Evolutionary conservation across 92 coral and sea anemone genomes (phyloP).

Genomic region (Heteractis magnifica): DNA sequence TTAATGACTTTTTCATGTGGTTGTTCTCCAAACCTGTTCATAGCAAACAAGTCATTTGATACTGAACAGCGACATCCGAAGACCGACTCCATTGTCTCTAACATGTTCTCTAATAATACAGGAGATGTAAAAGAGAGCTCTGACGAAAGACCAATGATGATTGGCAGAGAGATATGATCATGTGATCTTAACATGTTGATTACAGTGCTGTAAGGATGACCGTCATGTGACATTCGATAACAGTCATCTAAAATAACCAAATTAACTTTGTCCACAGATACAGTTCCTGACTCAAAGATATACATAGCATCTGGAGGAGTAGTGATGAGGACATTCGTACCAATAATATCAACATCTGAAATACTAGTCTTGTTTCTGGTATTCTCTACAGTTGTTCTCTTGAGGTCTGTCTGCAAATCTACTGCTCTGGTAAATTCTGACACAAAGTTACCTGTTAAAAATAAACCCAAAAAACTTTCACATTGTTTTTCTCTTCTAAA

Average conservation of each 20-base stretch:
- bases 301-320: constrained; percentile 7
- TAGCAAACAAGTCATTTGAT: constrained; percentile 77
- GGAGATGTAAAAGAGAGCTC: constrained; percentile 33
- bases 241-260: constrained; percentile 50
- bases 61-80: constrained; percentile 55
- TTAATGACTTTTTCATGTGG: constrained; percentile 38
- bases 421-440: constrained; percentile 11
- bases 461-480: background rate
- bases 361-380: background rate
- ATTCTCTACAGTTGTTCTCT: background rate
- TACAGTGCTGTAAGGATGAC: constrained; percentile 13
- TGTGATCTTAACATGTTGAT: constrained; percentile 1
- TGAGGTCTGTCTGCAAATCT: constrained; percentile 21
- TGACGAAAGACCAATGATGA: constrained; percentile 60
- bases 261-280: constrained; percentile 18
- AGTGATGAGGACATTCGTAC: background rate
- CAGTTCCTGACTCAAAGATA: constrained; percentile 22
- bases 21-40: constrained; percentile 76
- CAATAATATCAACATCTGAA: background rate
- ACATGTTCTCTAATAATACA: constrained; percentile 39
- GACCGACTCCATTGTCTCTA: constrained; percentile 35
- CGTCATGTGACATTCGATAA: constrained; percentile 14
- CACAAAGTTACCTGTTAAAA: background rate
- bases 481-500: no score
- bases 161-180: constrained; percentile 22